Evolutionary conservation across 1,140 invertebrate species (phyloP).

Genomic region (Drosophila ogumai): DNA sequence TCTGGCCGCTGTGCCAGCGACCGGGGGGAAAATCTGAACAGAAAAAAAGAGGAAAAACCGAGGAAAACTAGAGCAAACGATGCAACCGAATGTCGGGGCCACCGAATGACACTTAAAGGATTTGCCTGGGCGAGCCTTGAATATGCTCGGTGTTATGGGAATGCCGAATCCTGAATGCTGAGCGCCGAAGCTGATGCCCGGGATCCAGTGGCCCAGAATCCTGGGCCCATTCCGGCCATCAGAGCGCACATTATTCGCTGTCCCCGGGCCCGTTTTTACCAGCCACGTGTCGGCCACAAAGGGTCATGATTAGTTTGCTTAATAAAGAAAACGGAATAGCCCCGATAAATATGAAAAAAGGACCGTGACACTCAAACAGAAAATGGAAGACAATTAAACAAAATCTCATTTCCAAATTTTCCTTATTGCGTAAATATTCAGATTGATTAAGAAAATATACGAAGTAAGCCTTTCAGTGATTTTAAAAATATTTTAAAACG

Average conservation of each 20-base stretch:
- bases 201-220: constrained; percentile 1
- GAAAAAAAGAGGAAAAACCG: constrained; percentile 1
- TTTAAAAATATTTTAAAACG: no score
- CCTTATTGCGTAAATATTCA: no score
- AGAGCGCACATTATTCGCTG: constrained; percentile 53
- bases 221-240: constrained; percentile 28
- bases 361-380: constrained; percentile 1
- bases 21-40: constrained; percentile 12
- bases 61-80: constrained; percentile 37
- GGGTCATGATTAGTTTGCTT: constrained; percentile 77
- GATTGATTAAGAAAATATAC: no score
- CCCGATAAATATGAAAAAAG: constrained; percentile 30
- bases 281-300: constrained; percentile 76
- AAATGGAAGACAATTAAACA: not conserved
- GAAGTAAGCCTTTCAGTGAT: no score
- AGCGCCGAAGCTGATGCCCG: not conserved
- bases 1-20: not conserved
- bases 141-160: constrained; percentile 60
- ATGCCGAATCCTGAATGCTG: constrained; percentile 8
- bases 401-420: no score
- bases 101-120: constrained; percentile 78
- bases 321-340: constrained; percentile 46
- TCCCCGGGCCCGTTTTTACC: constrained; percentile 38
- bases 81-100: constrained; percentile 52
- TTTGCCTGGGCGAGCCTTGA: constrained; percentile 60